A percentile compares a stretch with the other conserved stretches of the same genome.
Evolutionary conservation across 1,140 invertebrate species (phyloP).

Genomic region (Drosophila saltans): DNA sequence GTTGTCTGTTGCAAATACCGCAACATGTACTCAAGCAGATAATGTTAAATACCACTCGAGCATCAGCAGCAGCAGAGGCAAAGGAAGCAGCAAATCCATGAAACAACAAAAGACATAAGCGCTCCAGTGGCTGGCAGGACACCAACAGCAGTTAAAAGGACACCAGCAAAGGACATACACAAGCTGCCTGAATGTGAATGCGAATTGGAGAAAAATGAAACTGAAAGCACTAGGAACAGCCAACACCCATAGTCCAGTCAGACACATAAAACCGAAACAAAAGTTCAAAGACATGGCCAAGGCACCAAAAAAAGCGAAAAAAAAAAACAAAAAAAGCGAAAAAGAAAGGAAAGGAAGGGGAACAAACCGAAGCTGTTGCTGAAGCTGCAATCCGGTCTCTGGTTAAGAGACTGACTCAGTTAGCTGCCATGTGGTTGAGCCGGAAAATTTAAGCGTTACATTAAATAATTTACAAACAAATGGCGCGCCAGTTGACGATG

Average conservation of each 20-base stretch:
- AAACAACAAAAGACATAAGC: constrained; percentile 79
- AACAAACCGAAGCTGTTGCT: constrained; percentile 35
- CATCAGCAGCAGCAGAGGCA: constrained; percentile 39
- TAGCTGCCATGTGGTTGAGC: constrained; percentile 55
- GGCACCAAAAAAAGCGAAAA: constrained; percentile 4
- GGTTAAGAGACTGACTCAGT: constrained; percentile 34
- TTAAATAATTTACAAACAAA: constrained; percentile 82
- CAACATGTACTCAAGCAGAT: constrained; percentile 82
- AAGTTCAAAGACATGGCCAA: constrained; percentile 66
- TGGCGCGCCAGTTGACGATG: constrained; percentile 58
- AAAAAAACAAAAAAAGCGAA: not conserved
- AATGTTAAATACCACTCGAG: constrained; percentile 81
- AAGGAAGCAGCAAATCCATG: constrained; percentile 78
- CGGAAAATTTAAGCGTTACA: constrained; percentile 81
- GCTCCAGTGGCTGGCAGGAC: constrained; percentile 48
- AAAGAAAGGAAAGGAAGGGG: constrained; percentile 3
- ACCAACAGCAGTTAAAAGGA: constrained; percentile 69
- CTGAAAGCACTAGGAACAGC: constrained; percentile 51
- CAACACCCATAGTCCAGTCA: constrained; percentile 42
- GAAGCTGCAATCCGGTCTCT: constrained; percentile 22
- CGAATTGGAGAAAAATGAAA: constrained; percentile 64
- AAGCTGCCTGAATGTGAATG: constrained; percentile 32
- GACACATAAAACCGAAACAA: constrained; percentile 63
- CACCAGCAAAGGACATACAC: constrained; percentile 69
- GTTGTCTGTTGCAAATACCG: constrained; percentile 81